Evolutionary conservation across 1,140 invertebrate genomes (phyloP).

Genomic region (Coboldia fuscipes): DNA sequence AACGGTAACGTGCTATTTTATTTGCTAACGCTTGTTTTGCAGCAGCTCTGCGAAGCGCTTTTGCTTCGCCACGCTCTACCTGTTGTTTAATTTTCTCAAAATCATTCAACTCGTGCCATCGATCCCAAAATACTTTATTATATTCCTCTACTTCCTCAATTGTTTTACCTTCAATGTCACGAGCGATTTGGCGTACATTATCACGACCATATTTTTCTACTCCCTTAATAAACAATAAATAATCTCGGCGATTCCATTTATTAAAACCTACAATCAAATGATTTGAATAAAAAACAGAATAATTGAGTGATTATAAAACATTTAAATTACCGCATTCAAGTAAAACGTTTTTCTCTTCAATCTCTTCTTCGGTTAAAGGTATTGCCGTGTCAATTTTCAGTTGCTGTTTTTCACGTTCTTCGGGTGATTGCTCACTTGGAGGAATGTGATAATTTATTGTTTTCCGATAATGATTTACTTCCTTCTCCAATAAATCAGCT

Average conservation of each 20-base stretch:
- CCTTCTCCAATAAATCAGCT: constrained; percentile 94
- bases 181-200: constrained; percentile 93
- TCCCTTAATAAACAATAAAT: constrained; percentile 96
- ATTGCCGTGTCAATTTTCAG: constrained; percentile 90
- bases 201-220: constrained; percentile 98
- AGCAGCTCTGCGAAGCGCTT: constrained; percentile 85
- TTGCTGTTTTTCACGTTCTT: constrained; percentile 82
- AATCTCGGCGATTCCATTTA: constrained; percentile 89
- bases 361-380: constrained; percentile 70
- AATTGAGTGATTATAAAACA: not conserved
- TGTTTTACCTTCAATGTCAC: constrained; percentile 94
- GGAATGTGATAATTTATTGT: constrained; percentile 91
- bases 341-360: constrained; percentile 77
- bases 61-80: constrained; percentile 92
- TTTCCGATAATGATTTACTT: constrained; percentile 94
- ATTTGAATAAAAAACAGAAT: not conserved
- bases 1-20: constrained; percentile 81
- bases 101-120: constrained; percentile 90
- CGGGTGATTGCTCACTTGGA: constrained; percentile 81
- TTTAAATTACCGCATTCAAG: constrained; percentile 44
- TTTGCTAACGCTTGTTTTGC: constrained; percentile 86
- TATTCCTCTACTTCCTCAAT: constrained; percentile 93
- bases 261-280: constrained; percentile 46
- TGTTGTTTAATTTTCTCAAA: constrained; percentile 95
- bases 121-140: constrained; percentile 94